Evolutionary conservation across 2,797 vertebrate genomes (phyloP), one percentile per base, ranked within the genome.

Genomic region (Tarsius wallacei): DNA sequence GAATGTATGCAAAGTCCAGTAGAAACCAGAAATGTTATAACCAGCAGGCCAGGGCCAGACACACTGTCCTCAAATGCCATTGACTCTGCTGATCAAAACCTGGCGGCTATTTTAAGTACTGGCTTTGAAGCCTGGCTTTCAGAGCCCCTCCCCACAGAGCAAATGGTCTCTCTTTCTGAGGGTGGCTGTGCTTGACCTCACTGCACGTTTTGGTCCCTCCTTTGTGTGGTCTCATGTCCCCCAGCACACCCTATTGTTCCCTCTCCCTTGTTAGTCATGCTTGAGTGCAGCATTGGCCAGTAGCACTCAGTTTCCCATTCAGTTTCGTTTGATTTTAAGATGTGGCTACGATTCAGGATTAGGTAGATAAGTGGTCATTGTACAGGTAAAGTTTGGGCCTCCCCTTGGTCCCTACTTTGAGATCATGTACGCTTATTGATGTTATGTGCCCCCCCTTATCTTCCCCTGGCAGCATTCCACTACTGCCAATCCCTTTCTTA

Each of bases 191-290:
- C n/a, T 53, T 82, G 42, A n/a, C n/a, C 84, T 84, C 73, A 1
- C 0, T 4, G 11, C 21, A 21, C 1, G 1, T 8, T 42, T 42
- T 24, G 4, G 36, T 47, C 51, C 51, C 11, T 74, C 2, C 36
- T 51, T 13, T 31, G 33, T 55, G 36, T 31, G 71, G 9, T 16
- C 24, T 80, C 26, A 0, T 5, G 3, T 61, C 24, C 22, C 3
- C 11, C 16, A 51, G 8, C 5, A 36, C 3, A n/a, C 5, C 14
- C 51, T 19, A 0, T 14, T 10, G 14, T 26, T n/a, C 22, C 28
- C 8, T 68, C 64, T 91, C 11, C n/a, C 28, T 22, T 17, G 4
- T 0, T 10, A 53, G 12, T 31, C 0, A 0, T 31, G 4, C 16
- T 7, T 2, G 21, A 2, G 13, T 17, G 31, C 59, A 21, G 6